Base-by-base conservation (phyloP, 2,113 vertebrate species). In the Seriola dumerili region DNA sequence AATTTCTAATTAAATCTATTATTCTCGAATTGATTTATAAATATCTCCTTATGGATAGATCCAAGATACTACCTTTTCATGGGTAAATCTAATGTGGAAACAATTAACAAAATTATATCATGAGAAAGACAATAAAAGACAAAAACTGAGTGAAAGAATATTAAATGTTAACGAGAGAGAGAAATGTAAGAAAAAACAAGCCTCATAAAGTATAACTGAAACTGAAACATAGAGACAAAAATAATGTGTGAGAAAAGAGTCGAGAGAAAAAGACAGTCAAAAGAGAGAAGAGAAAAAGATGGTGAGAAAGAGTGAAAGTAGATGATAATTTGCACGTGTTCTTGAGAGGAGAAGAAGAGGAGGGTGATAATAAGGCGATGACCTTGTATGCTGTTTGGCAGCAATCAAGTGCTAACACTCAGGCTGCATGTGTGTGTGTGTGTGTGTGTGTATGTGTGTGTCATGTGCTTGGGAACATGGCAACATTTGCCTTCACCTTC, bases 321-420 rank as follows among this genome's bases (percentile, higher is more conserved):
- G 42, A 64, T 0, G 21, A 57, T 8, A 36, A 64, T 34, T 11
- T 62, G 52, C 14, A 57, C 12, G 42, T 21, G 25, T 32, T 25
- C 57, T 46, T 55, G 67, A 69, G 81, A 89, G 65, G 67, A 86
- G 50, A 78, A 81, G 81, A 84, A 67, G 79, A 77, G 64, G 72
- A 72, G 80, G 70, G 72, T 70, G 83, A 87, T 88, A 83, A 88
- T 73, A 85, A 88, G 72, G 67, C 62, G 38, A 80, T 88, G 89
- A 91, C 90, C 92, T 90, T 91, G 81, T 72, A 80, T 70, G 76
- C 17, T 88, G 78, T 85, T 80, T 76, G 85, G 80, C 76, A 85
- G 77, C 84, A 87, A 87, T 84, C 82, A 83, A 80, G 65, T 66
- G 77, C 77, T 83, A 57, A 61, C 80, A 78, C 64, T 54, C 14